Evolutionary conservation across 2,888 invertebrate species (phyloP).

Genomic region (Lissonota sp.): DNA sequence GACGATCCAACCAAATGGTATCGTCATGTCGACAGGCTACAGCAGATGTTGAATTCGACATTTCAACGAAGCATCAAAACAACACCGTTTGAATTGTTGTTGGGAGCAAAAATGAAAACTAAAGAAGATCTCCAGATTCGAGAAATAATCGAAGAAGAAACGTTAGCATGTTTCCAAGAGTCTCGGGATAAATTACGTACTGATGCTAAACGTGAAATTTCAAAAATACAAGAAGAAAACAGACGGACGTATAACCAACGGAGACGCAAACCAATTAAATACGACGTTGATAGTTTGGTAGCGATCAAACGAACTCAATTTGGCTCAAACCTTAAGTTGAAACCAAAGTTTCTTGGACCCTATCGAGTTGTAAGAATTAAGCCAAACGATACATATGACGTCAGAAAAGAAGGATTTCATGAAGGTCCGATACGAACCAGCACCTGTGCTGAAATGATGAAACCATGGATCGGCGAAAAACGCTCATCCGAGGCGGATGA

Average conservation of each 20-base stretch:
- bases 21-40: slow-evolving; percentile 6
- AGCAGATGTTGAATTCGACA: slow-evolving; percentile 40
- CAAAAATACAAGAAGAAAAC: slow-evolving; percentile 37
- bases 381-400: too few relatives aligned
- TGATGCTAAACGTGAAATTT: slow-evolving; percentile 7
- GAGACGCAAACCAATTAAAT: not conserved
- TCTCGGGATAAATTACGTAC: slow-evolving; percentile 1
- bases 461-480: too few relatives aligned
- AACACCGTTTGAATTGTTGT: slow-evolving; percentile 40
- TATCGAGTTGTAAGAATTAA: too few relatives aligned
- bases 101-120: too few relatives aligned
- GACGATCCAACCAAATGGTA: slow-evolving; percentile 34
- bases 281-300: not conserved
- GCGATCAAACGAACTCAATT: not conserved
- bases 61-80: slow-evolving; percentile 21
- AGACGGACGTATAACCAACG: slow-evolving; percentile 20
- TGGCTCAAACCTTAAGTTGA: not conserved
- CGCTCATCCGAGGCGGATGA: too few relatives aligned
- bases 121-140: slow-evolving; percentile 14
- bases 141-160: slow-evolving; percentile 15
- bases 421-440: too few relatives aligned
- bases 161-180: not conserved
- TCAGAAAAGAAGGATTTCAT: too few relatives aligned
- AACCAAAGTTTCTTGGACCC: not conserved
- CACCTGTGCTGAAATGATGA: too few relatives aligned